Conservation (phyloP, 2,113 vertebrate species). For the Emberiza fucata region DNA sequence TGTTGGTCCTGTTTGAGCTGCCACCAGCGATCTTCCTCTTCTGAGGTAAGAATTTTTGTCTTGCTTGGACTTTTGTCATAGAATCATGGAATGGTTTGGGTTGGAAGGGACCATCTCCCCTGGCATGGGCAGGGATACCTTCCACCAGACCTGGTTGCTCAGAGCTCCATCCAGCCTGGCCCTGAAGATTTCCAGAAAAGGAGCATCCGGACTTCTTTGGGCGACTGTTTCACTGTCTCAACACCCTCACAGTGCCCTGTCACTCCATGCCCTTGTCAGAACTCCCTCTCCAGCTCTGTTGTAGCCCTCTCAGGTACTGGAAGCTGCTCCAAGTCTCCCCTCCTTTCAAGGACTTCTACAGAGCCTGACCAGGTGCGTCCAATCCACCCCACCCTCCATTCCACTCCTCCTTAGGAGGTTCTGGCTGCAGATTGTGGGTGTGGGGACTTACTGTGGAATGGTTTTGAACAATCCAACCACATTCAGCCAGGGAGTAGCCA, state of each 20-base stretch:
- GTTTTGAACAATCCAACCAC: background rate
- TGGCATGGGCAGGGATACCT: background rate
- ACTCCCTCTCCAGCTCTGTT: background rate
- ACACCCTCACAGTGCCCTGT: background rate
- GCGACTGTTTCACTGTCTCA: background rate
- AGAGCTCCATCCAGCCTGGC: background rate
- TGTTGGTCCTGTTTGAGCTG: background rate
- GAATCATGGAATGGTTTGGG: background rate
- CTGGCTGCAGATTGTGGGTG: background rate
- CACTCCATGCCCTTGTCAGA: background rate
- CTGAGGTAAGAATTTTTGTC: background rate
- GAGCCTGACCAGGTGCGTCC: background rate
- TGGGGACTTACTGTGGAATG: fast-evolving
- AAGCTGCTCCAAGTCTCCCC: background rate
- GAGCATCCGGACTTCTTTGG: background rate
- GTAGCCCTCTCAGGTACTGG: background rate
- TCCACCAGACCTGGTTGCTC: background rate
- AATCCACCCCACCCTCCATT: background rate
- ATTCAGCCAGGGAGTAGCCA: background rate
- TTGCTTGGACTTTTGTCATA: background rate
- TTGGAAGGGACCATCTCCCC: background rate
- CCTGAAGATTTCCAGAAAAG: background rate
- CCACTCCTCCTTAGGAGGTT: background rate
- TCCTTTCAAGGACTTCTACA: background rate
- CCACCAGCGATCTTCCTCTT: background rate